Percentiles rank a stretch among this genome's conserved stretches.
phyloP scores from a whole-genome alignment of 2,888 invertebrate genomes.

The Eutolmus rufibarbis region DNA sequence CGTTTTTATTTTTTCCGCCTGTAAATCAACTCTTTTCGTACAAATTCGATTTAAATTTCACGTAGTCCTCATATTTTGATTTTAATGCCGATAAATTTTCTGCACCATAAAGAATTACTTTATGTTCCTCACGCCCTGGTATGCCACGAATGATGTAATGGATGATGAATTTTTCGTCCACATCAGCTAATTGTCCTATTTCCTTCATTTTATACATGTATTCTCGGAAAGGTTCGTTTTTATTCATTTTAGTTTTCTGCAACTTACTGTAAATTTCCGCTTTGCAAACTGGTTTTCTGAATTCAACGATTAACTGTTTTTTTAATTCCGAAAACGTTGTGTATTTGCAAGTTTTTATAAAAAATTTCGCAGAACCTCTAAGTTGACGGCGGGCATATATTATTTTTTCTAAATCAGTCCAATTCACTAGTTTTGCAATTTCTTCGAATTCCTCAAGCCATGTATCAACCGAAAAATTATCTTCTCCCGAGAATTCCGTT shows the following conservation, averaged over 20 bases:
- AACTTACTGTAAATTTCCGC: constrained; percentile 41
- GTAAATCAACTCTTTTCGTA: neutral
- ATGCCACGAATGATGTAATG: constrained; percentile 6
- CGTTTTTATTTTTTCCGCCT: neutral
- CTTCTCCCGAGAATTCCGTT: neutral
- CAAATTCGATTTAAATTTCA: neutral
- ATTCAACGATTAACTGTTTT: neutral
- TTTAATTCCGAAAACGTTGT: neutral
- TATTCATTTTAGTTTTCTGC: constrained; percentile 17
- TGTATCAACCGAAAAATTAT: neutral
- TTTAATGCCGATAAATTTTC: constrained; percentile 33
- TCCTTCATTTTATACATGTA: constrained; percentile 40
- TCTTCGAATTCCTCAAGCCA: constrained; percentile 18
- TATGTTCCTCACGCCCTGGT: constrained; percentile 17
- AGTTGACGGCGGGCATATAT: neutral
- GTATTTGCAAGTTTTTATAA: neutral
- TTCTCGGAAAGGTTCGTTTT: constrained; percentile 41
- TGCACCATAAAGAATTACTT: constrained; percentile 35
- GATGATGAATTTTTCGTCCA: constrained; percentile 30
- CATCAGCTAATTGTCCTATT: constrained; percentile 5
- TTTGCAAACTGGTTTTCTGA: neutral
- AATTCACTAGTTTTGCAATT: neutral
- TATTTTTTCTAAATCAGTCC: neutral
- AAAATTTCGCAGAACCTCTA: neutral
- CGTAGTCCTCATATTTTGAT: constrained; percentile 37